Percentiles rank a stretch among this genome's conserved stretches.
Evolutionary conservation across 2,888 invertebrate species (phyloP).

Genomic region (Phortica okadai): DNA sequence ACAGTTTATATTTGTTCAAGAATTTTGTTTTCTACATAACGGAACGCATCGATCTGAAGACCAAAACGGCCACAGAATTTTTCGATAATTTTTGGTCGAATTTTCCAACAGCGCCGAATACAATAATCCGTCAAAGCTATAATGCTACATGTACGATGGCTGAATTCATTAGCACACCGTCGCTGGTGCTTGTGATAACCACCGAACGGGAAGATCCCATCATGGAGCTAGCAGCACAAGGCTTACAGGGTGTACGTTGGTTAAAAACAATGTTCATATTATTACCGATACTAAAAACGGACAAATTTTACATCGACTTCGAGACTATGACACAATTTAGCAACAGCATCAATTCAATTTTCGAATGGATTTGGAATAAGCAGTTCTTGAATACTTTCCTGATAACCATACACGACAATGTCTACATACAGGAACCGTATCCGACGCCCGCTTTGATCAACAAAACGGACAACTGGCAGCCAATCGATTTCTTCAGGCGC

Average conservation of each 20-base stretch:
- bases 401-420: conserved; percentile 56
- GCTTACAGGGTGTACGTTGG: conserved; percentile 54
- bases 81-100: conserved; percentile 52
- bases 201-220: conserved; percentile 60
- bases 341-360: conserved; percentile 42
- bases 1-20: conserved; percentile 55
- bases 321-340: conserved; percentile 43
- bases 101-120: conserved; percentile 56
- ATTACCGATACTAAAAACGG: conserved; percentile 48
- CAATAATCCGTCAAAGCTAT: conserved; percentile 48
- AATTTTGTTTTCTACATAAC: conserved; percentile 68
- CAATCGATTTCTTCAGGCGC: conserved; percentile 52
- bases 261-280: conserved; percentile 65
- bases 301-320: conserved; percentile 37
- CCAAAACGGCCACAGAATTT: conserved; percentile 47
- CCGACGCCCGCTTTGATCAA: conserved; percentile 57
- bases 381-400: conserved; percentile 63
- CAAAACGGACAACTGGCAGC: conserved; percentile 55
- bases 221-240: conserved; percentile 62
- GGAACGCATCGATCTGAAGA: conserved; percentile 52
- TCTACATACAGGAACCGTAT: conserved; percentile 61
- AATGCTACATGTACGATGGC: conserved; percentile 44
- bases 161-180: conserved; percentile 59
- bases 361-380: conserved; percentile 61
- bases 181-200: conserved; percentile 62